A percentile compares a stretch with the other conserved stretches of the same genome.
These are phyloP conservation scores for Amblyraja radiata DNA, from an alignment of 2,797 vertebrate genomes.

Conservation along the genomic window DNA sequence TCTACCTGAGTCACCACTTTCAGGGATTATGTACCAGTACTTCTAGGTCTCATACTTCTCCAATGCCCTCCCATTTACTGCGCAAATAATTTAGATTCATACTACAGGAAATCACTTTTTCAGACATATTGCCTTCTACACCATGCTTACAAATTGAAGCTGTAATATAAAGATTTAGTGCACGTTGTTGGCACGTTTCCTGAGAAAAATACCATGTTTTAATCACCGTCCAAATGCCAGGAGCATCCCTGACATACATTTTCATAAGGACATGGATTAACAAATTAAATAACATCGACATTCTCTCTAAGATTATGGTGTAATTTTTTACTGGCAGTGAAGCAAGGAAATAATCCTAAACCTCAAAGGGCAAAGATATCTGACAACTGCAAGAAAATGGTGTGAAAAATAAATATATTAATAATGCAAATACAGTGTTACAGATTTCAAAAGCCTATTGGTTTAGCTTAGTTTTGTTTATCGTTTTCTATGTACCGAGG, in stretches of 20 bases:
- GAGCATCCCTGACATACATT: background rate
- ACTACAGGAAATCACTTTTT: background rate
- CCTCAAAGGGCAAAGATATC: background rate
- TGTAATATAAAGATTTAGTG: background rate
- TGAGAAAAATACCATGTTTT: background rate
- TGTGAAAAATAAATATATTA: background rate
- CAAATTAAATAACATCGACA: background rate
- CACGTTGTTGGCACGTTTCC: background rate
- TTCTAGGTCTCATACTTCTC: no score
- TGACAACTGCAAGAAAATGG: background rate
- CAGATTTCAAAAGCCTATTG: no score
- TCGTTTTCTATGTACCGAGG: no score
- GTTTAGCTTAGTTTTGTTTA: no score
- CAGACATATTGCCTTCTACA: background rate
- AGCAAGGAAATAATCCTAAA: background rate
- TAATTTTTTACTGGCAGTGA: background rate
- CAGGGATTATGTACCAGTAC: no score
- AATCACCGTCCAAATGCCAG: background rate
- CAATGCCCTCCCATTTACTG: no score
- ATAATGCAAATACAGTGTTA: background rate
- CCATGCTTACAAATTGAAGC: background rate
- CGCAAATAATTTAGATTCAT: background rate
- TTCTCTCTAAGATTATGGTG: background rate
- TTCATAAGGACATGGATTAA: no score
- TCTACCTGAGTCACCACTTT: no score